phyloP scores from a whole-genome alignment of 2,113 vertebrate species.

The Indicator indicator region DNA sequence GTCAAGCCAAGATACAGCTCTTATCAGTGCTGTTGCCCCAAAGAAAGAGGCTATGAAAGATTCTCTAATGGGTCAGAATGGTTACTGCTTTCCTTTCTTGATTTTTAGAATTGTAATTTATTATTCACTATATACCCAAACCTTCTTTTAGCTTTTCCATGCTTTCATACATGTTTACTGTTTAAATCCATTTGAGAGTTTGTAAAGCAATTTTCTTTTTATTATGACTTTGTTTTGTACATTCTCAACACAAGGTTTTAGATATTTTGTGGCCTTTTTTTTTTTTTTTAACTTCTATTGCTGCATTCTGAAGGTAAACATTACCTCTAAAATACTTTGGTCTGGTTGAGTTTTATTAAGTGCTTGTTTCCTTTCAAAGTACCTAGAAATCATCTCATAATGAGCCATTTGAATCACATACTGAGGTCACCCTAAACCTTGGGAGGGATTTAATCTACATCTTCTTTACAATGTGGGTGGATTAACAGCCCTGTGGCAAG shows the following conservation, averaged over 20 bases:
- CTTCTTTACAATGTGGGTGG: neutral
- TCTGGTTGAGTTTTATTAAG: neutral
- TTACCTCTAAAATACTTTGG: slow-evolving; percentile 61
- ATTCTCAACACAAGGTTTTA: slow-evolving; percentile 63
- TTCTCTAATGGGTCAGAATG: slow-evolving; percentile 10
- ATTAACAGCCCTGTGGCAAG: neutral
- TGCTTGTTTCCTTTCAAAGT: neutral
- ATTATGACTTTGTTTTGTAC: slow-evolving; percentile 73
- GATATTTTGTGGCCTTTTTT: slow-evolving; percentile 41
- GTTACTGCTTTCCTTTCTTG: slow-evolving; percentile 50
- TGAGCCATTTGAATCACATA: neutral
- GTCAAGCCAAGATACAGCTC: neutral
- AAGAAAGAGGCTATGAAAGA: neutral
- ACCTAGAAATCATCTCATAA: neutral
- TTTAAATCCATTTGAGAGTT: slow-evolving; percentile 54
- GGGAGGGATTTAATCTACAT: neutral
- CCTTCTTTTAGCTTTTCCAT: slow-evolving; percentile 46
- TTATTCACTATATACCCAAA: slow-evolving; percentile 45
- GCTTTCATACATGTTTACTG: slow-evolving; percentile 55
- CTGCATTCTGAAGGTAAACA: slow-evolving; percentile 60
- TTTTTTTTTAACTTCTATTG: slow-evolving; percentile 51
- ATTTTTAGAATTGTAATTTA: slow-evolving; percentile 67
- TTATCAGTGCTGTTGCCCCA: neutral
- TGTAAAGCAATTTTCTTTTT: slow-evolving; percentile 71
- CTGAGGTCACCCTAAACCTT: neutral